These are phyloP conservation scores for Paracanthobrama guichenoti DNA, from an alignment of 2,113 vertebrate genomes.

Conservation along the genomic window DNA sequence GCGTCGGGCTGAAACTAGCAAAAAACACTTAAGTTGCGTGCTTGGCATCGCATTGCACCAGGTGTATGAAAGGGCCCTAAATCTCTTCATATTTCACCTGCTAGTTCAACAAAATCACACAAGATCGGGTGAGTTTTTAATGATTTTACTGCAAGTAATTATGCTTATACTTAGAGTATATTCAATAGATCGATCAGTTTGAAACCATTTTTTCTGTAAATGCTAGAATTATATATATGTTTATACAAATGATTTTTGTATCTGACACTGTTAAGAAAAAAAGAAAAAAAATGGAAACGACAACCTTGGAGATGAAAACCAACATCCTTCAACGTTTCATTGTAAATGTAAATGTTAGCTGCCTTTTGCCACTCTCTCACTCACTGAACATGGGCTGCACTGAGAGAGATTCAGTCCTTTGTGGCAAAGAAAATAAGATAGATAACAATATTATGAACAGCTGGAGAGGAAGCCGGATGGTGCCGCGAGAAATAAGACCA, in stretches of 20 bases:
- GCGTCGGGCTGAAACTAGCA: no score
- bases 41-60: no score
- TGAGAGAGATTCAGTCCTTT: neutral
- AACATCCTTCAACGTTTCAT: neutral
- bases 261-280: neutral
- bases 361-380: neutral
- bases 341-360: neutral
- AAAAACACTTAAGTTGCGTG: no score
- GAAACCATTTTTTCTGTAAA: neutral
- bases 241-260: neutral
- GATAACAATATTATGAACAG: constrained; percentile 1
- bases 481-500: neutral
- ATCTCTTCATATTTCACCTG: no score
- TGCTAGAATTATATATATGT: neutral
- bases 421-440: neutral
- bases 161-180: no score
- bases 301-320: neutral
- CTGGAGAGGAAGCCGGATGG: neutral
- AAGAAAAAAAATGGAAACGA: neutral
- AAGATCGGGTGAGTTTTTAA: no score
- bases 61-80: no score
- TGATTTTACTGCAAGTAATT: no score
- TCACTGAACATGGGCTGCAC: neutral
- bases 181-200: no score
- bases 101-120: no score